Evolutionary conservation across 2,888 invertebrate species (phyloP).

Genomic region (Lathronympha strigana): DNA sequence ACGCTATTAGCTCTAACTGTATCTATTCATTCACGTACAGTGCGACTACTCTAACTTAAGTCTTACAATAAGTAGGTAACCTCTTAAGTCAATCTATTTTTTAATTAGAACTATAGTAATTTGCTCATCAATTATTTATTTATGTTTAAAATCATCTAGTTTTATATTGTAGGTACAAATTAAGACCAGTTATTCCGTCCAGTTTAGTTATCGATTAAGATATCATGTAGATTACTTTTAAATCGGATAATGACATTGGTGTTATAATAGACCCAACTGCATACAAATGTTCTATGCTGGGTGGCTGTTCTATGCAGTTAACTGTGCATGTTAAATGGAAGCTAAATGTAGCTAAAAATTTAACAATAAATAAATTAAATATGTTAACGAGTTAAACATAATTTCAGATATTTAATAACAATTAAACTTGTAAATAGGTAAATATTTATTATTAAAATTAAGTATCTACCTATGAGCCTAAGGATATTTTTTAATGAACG

Average conservation of each 20-base stretch:
- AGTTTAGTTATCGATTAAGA: constrained; percentile 3
- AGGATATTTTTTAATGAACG: background rate
- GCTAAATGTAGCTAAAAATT: background rate
- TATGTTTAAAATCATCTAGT: constrained; percentile 10
- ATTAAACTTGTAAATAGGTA: constrained; percentile 26
- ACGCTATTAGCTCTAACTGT: too few species aligned
- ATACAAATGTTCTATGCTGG: too few species aligned
- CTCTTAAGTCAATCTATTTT: constrained; percentile 25
- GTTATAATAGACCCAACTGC: too few species aligned
- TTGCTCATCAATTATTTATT: constrained; percentile 37
- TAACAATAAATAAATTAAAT: constrained; percentile 16
- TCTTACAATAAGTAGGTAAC: constrained; percentile 24
- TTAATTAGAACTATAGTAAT: background rate
- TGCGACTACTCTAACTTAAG: background rate
- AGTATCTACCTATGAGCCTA: constrained; percentile 24
- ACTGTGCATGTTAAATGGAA: too few species aligned
- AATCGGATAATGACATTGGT: too few species aligned
- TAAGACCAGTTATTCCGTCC: constrained; percentile 25
- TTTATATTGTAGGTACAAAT: constrained; percentile 29
- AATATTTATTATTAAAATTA: constrained; percentile 27
- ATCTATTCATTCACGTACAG: too few species aligned
- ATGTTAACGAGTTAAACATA: constrained; percentile 28
- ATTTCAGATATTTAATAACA: constrained; percentile 23
- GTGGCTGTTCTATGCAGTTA: too few species aligned
- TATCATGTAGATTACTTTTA: too few species aligned